Conservation (phyloP, 1,140 invertebrate genomes). For the Mamestra configurata region DNA sequence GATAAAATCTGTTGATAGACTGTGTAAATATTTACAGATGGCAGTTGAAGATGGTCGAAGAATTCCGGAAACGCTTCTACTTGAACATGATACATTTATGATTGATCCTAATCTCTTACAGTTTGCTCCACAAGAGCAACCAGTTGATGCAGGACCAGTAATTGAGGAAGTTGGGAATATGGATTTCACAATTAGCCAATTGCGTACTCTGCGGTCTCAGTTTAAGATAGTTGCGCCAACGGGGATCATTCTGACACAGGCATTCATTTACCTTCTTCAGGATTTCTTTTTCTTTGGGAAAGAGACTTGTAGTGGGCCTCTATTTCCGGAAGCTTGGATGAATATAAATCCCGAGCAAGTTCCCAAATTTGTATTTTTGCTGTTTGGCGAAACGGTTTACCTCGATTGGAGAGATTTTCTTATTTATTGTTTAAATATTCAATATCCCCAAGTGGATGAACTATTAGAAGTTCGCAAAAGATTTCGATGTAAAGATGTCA, state of each 20-base stretch:
- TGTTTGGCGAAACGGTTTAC: constrained; percentile 87
- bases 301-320: constrained; percentile 80
- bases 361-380: constrained; percentile 76
- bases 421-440: constrained; percentile 88
- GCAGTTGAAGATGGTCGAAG: constrained; percentile 88
- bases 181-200: constrained; percentile 87
- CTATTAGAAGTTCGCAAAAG: constrained; percentile 82
- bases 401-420: constrained; percentile 90
- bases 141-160: constrained; percentile 60
- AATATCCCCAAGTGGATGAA: constrained; percentile 86
- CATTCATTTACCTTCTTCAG: constrained; percentile 88
- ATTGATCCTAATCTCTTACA: constrained; percentile 82
- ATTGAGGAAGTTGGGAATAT: constrained; percentile 66
- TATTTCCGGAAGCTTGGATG: constrained; percentile 87
- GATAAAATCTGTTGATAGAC: constrained; percentile 87
- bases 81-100: constrained; percentile 84
- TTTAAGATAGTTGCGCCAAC: constrained; percentile 87
- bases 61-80: constrained; percentile 82
- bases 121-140: constrained; percentile 60
- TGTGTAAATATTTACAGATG: constrained; percentile 87
- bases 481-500: constrained; percentile 83
- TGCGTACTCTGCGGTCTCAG: constrained; percentile 84
- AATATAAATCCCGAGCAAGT: constrained; percentile 84
- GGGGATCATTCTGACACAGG: constrained; percentile 85
- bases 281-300: constrained; percentile 87